Evolutionary conservation across 2,888 invertebrate genomes (phyloP).

Genomic region (Bruchidius siliquastri): DNA sequence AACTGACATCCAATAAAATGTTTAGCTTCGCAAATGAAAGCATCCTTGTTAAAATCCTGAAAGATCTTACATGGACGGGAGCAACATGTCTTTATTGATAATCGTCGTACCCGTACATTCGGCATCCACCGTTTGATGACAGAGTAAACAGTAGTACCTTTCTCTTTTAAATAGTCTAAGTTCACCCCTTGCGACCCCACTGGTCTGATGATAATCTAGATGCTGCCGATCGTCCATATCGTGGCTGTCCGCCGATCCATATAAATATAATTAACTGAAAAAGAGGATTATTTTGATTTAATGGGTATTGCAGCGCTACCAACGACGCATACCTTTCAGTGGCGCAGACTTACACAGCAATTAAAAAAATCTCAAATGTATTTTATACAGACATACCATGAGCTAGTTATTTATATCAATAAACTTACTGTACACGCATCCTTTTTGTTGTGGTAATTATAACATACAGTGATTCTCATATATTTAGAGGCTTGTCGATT

Average conservation of each 20-base stretch:
- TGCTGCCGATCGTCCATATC: background rate
- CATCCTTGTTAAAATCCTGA: no score
- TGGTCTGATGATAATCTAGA: background rate
- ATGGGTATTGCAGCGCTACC: constrained; percentile 12
- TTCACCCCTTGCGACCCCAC: background rate
- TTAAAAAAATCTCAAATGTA: background rate
- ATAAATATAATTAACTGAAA: constrained; percentile 23
- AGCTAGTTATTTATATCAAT: background rate
- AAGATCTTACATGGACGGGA: no score
- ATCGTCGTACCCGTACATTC: no score
- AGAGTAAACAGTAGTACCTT: no score
- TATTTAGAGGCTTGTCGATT: no score
- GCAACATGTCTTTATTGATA: no score
- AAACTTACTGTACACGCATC: background rate
- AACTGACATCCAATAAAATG: no score
- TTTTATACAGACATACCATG: background rate
- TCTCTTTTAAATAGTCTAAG: background rate
- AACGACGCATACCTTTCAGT: constrained; percentile 12
- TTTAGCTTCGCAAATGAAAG: no score
- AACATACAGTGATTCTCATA: no score
- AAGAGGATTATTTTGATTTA: constrained; percentile 24
- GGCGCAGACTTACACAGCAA: background rate
- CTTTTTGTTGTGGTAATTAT: background rate
- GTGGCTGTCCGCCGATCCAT: constrained; percentile 4
- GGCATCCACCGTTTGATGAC: no score